phyloP scores from a whole-genome alignment of 2,888 invertebrate species.

The Mallateleia sp. region DNA sequence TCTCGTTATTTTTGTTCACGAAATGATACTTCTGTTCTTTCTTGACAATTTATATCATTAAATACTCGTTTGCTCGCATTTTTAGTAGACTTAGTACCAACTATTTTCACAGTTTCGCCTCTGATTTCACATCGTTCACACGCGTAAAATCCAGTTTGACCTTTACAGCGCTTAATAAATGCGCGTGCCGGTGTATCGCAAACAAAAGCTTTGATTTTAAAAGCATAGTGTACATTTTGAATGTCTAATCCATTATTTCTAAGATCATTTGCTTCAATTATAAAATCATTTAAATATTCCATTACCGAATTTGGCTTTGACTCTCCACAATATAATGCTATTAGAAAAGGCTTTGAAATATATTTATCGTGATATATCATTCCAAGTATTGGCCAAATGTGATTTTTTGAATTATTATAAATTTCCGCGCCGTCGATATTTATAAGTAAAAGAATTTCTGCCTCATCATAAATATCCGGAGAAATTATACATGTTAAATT shows the following conservation, averaged over 20 bases:
- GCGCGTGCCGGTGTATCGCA: conserved; percentile 69
- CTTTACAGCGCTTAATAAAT: conserved; percentile 59
- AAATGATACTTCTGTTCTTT: conserved; percentile 49
- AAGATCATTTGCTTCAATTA: conserved; percentile 39
- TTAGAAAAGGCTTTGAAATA: conserved; percentile 32
- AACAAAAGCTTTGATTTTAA: conserved; percentile 54
- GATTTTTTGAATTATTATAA: conserved; percentile 42
- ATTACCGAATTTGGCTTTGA: conserved; percentile 42
- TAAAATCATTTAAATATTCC: conserved; percentile 60
- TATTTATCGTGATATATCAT: conserved; percentile 40
- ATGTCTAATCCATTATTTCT: conserved; percentile 32
- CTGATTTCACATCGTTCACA: conserved; percentile 57
- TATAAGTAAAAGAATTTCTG: conserved; percentile 44
- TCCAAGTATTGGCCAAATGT: conserved; percentile 57
- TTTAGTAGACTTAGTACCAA: too few species aligned
- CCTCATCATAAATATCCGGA: conserved; percentile 43
- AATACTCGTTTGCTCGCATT: conserved; percentile 54
- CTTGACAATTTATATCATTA: conserved; percentile 40
- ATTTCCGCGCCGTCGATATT: conserved; percentile 63
- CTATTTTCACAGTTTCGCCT: conserved; percentile 29
- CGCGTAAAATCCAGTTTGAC: conserved; percentile 42
- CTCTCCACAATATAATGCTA: conserved; percentile 47
- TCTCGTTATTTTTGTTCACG: conserved; percentile 16
- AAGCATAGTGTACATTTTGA: conserved; percentile 9
- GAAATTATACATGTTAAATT: conserved; percentile 35